These are phyloP conservation scores for Teleogryllus oceanicus DNA, from an alignment of 2,888 invertebrate genomes.

Conservation along the genomic window DNA sequence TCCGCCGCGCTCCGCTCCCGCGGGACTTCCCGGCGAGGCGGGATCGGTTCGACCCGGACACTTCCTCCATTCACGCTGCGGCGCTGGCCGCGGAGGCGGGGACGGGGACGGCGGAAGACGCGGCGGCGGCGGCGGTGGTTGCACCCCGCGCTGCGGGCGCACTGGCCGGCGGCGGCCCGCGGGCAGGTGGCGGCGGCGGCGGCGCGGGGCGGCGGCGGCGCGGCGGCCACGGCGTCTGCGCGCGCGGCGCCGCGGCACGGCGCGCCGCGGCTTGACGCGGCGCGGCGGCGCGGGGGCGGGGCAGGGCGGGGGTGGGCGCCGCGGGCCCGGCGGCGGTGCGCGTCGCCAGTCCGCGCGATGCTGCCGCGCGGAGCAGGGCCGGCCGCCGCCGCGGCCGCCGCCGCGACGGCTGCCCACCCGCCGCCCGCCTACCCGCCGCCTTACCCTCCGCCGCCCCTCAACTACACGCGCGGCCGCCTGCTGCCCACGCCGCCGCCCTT, in stretches of 20 bases:
- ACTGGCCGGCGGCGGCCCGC: background rate
- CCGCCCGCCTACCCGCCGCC: conserved; percentile 6
- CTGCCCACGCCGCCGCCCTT: background rate
- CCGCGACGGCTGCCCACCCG: conserved; percentile 18
- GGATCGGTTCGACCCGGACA: background rate
- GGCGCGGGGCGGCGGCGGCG: background rate
- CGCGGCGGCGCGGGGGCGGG: background rate
- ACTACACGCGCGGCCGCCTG: background rate
- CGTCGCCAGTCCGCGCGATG: background rate
- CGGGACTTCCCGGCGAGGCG: background rate
- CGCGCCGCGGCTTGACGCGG: background rate
- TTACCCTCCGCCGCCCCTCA: background rate
- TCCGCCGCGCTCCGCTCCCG: background rate
- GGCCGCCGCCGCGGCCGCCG: conserved; percentile 7
- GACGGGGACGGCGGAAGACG: background rate
- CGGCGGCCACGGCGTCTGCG: conserved; percentile 1
- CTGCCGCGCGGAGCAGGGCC: conserved; percentile 2
- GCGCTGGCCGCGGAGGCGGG: background rate
- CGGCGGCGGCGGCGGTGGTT: background rate
- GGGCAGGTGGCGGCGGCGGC: background rate
- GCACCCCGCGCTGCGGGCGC: background rate
- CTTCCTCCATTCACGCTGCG: background rate
- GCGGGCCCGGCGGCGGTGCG: background rate
- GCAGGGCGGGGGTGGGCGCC: background rate
- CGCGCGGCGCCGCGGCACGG: background rate